These are phyloP conservation scores for Eupithecia exiguata DNA, from an alignment of 2,888 invertebrate genomes.

Conservation along the genomic window DNA sequence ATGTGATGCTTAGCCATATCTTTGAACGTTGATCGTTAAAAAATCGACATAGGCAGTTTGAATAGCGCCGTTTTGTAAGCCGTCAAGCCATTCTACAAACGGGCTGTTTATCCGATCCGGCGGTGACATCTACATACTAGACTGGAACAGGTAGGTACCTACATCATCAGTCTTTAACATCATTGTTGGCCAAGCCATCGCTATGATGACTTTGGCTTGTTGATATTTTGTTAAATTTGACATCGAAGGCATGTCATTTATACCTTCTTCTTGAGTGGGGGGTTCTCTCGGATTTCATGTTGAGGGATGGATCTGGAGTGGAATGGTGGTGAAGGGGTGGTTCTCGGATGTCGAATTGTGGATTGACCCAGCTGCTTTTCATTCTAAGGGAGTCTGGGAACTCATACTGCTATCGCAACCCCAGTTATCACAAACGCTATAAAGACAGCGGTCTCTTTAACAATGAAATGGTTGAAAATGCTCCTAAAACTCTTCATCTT, in stretches of 20 bases:
- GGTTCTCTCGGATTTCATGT: neutral
- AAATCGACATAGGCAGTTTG: too few species aligned
- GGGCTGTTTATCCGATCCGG: too few species aligned
- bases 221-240: too few species aligned
- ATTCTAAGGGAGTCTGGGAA: neutral
- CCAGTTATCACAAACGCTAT: slow-evolving; percentile 24
- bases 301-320: neutral
- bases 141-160: too few species aligned
- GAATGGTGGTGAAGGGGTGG: neutral
- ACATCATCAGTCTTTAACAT: too few species aligned
- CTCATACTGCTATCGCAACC: slow-evolving; percentile 19
- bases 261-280: neutral
- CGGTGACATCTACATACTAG: too few species aligned
- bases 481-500: neutral
- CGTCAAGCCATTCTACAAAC: neutral
- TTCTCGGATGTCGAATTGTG: too few species aligned
- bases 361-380: neutral
- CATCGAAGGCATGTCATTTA: neutral
- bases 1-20: too few species aligned
- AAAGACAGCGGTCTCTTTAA: slow-evolving; percentile 10
- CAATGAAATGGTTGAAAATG: neutral
- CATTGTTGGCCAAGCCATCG: too few species aligned
- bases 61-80: neutral
- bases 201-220: too few species aligned
- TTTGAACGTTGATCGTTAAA: too few species aligned